A percentile compares a stretch with the other conserved stretches of the same genome.
Conservation (phyloP, 1,140 invertebrate genomes). For the Drosophila trapezifrons region DNA sequence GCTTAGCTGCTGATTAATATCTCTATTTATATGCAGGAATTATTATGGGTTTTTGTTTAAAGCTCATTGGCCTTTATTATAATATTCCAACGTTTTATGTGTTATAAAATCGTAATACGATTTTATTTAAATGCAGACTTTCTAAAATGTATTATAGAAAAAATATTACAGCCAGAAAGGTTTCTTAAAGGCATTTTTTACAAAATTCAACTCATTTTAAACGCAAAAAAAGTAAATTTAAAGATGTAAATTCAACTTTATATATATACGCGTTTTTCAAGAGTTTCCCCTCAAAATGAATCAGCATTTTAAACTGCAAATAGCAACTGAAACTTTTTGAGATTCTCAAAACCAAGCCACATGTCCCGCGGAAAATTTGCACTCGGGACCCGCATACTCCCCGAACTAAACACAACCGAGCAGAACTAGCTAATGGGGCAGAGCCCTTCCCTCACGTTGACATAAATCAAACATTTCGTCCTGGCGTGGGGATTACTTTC, state of each 20-base stretch:
- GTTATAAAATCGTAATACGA: no score
- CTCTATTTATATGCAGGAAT: constrained; percentile 2
- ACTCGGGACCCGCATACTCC: constrained; percentile 17
- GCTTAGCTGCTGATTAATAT: constrained; percentile 5
- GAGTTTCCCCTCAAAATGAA: not conserved
- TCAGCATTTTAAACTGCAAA: constrained; percentile 1
- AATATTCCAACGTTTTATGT: not conserved
- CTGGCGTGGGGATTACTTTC: constrained; percentile 60
- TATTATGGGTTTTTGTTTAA: not conserved
- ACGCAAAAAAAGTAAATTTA: not conserved
- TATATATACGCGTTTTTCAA: no score
- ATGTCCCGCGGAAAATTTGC: not conserved
- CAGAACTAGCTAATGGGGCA: constrained; percentile 24
- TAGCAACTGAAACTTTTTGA: not conserved
- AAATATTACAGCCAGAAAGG: not conserved
- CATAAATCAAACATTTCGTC: constrained; percentile 75
- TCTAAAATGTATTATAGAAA: no score
- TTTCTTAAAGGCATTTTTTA: not conserved
- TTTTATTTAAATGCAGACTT: no score
- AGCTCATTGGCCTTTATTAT: not conserved
- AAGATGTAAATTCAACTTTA: not conserved
- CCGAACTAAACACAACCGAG: not conserved
- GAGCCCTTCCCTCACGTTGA: constrained; percentile 42
- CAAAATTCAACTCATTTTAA: not conserved
- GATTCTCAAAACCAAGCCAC: constrained; percentile 2